A percentile compares a stretch with the other conserved stretches of the same genome.
These are phyloP conservation scores for Sardina pilchardus DNA, from an alignment of 2,113 vertebrate genomes.

Conservation along the genomic window DNA sequence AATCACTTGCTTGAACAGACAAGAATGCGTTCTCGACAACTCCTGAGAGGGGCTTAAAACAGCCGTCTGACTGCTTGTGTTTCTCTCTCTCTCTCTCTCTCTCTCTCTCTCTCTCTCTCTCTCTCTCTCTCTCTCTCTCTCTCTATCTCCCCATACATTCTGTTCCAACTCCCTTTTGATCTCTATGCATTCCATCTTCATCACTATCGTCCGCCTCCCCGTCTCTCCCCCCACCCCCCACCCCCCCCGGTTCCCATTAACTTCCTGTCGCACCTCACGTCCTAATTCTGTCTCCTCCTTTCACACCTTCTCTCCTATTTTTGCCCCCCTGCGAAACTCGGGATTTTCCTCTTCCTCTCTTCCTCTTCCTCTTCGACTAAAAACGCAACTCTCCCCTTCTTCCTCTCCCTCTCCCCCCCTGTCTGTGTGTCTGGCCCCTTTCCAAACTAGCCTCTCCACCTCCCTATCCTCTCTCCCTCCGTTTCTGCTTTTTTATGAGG, in stretches of 20 bases:
- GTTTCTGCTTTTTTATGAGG: too few species aligned
- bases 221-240: constrained; percentile 11
- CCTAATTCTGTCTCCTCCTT: neutral
- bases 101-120: too few species aligned
- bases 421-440: too few species aligned
- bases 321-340: neutral
- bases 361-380: too few species aligned
- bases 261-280: neutral
- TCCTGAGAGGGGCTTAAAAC: neutral
- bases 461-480: too few species aligned
- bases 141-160: too few species aligned
- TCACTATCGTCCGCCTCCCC: neutral
- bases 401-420: too few species aligned
- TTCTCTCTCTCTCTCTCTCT: neutral
- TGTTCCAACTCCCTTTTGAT: neutral
- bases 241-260: neutral
- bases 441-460: too few species aligned
- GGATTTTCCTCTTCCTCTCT: too few species aligned
- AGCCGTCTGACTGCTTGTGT: neutral
- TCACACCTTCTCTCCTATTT: neutral
- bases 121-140: too few species aligned
- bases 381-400: too few species aligned
- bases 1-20: constrained; percentile 1
- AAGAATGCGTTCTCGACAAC: neutral
- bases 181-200: neutral